These are phyloP conservation scores for Junco hyemalis DNA, from an alignment of 2,113 vertebrate genomes.

Conservation along the genomic window DNA sequence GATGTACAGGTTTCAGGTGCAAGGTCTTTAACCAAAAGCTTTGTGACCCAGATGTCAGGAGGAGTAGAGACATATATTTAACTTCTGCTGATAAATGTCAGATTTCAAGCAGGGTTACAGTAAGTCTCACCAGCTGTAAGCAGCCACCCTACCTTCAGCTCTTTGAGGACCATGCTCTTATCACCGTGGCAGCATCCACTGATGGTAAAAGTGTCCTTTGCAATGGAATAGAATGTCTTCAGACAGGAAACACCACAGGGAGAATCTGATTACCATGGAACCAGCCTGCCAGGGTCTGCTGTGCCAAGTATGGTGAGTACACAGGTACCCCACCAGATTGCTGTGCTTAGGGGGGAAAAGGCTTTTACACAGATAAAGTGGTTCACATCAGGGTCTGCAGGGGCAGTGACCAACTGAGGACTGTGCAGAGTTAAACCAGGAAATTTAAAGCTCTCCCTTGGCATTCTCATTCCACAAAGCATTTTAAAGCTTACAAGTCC, in stretches of 20 bases:
- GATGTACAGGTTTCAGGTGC: background rate
- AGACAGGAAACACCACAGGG: background rate
- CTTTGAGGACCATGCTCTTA: conserved; percentile 27
- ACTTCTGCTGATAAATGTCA: background rate
- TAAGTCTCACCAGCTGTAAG: background rate
- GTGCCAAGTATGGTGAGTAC: background rate
- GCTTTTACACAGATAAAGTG: background rate
- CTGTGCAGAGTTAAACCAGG: background rate
- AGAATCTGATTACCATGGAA: background rate
- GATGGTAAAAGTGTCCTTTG: conserved; percentile 19
- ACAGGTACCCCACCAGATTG: background rate
- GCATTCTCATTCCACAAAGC: background rate
- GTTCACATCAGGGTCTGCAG: background rate
- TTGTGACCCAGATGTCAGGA: background rate
- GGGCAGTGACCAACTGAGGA: background rate
- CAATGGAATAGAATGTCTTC: background rate
- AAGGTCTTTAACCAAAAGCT: background rate
- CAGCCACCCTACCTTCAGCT: conserved; percentile 10
- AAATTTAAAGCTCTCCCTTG: background rate
- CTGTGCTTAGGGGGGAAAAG: background rate
- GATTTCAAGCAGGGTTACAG: background rate
- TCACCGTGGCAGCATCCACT: background rate
- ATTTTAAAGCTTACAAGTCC: background rate
- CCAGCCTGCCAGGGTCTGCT: background rate
- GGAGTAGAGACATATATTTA: background rate